Conservation (phyloP, 1,140 invertebrate genomes). For the Dendrolimus kikuchii region DNA sequence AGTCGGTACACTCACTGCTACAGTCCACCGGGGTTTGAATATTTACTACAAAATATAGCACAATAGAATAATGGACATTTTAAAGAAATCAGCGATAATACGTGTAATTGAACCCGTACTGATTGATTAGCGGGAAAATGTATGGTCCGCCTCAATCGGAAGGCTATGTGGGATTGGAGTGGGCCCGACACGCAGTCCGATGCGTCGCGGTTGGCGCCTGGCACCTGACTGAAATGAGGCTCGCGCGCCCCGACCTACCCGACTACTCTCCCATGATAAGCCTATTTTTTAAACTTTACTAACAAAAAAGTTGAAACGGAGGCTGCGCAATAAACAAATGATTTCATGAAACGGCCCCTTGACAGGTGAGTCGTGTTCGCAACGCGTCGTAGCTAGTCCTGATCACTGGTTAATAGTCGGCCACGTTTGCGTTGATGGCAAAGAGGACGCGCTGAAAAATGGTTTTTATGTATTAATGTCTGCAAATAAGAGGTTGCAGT, state of each 20-base stretch:
- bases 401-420: constrained; percentile 53
- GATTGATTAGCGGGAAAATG: constrained; percentile 13
- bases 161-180: constrained; percentile 27
- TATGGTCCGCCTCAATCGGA: constrained; percentile 19
- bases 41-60: neutral
- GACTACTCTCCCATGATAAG: constrained; percentile 49
- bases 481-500: constrained; percentile 48
- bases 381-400: constrained; percentile 36
- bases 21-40: constrained; percentile 21
- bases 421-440: constrained; percentile 39
- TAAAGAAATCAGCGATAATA: too few species aligned
- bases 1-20: constrained; percentile 42
- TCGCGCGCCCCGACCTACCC: constrained; percentile 67
- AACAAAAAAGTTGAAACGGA: constrained; percentile 58
- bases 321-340: constrained; percentile 66
- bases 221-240: constrained; percentile 63
- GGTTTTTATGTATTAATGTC: constrained; percentile 54
- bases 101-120: constrained; percentile 8
- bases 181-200: constrained; percentile 19
- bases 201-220: constrained; percentile 56
- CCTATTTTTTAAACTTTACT: constrained; percentile 57
- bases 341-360: constrained; percentile 66
- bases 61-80: neutral
- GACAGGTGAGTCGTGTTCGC: constrained; percentile 58
- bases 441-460: constrained; percentile 56